Evolutionary conservation across 2,888 invertebrate genomes (phyloP).

Genomic region (Malthinus seriepunctatus): DNA sequence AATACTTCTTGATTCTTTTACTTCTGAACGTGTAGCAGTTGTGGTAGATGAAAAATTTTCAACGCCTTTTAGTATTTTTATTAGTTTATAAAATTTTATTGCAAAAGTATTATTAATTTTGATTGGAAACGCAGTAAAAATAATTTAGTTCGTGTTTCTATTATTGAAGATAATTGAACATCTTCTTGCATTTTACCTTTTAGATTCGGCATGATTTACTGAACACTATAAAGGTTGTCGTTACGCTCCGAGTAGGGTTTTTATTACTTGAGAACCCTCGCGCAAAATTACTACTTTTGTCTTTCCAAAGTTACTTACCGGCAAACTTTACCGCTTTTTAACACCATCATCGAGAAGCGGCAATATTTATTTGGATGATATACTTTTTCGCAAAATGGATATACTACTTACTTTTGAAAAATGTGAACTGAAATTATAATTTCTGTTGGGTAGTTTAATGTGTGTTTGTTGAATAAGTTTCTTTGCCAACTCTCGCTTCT

Average conservation of each 20-base stretch:
- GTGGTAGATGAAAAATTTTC: too few relatives aligned
- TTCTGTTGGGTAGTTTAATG: conserved; percentile 39
- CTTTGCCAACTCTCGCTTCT: conserved; percentile 22
- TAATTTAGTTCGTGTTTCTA: conserved; percentile 2
- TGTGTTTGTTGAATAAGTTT: conserved; percentile 40
- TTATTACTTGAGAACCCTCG: conserved; percentile 40
- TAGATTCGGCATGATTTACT: conserved; percentile 39
- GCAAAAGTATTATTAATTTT: background rate
- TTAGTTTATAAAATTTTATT: too few relatives aligned
- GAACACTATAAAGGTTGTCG: conserved; percentile 40
- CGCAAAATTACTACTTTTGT: conserved; percentile 42
- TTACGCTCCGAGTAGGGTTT: conserved; percentile 38
- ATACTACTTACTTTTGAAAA: conserved; percentile 1
- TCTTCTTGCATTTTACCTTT: conserved; percentile 30
- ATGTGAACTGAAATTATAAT: conserved; percentile 34
- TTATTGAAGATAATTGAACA: conserved; percentile 1
- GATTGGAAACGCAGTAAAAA: background rate
- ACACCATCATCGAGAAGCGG: conserved; percentile 23
- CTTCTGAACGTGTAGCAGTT: too few relatives aligned
- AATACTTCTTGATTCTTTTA: too few relatives aligned
- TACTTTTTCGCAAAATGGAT: background rate
- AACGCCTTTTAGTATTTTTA: too few relatives aligned
- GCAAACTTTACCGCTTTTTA: conserved; percentile 34
- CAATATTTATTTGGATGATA: conserved; percentile 12
- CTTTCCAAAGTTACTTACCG: conserved; percentile 39